Evolutionary conservation across 2,888 invertebrate genomes (phyloP).

Genomic region (Folsomia manolachei): DNA sequence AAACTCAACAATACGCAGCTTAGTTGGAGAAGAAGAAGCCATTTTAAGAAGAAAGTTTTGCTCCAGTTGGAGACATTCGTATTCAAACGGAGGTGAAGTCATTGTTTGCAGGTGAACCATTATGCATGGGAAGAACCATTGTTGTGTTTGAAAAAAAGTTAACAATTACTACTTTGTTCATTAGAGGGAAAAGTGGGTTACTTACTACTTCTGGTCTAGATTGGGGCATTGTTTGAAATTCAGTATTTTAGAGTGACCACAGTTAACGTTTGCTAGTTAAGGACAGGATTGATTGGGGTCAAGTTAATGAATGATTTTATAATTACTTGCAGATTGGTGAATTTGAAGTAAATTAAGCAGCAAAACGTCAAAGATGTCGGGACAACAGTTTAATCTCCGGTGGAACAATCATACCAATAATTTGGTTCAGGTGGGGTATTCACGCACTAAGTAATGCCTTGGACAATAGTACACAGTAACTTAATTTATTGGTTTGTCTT

Average conservation of each 20-base stretch:
- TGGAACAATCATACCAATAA: conserved; percentile 59
- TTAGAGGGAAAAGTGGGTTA: not conserved
- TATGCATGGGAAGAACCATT: not conserved
- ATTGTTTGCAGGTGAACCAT: not conserved
- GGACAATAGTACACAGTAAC: not conserved
- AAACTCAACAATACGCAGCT: not conserved
- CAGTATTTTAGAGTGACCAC: too few relatives aligned
- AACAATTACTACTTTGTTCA: not conserved
- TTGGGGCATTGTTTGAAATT: not conserved
- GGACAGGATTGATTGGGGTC: too few relatives aligned
- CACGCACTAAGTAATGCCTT: not conserved
- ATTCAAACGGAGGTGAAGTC: not conserved
- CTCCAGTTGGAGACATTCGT: not conserved
- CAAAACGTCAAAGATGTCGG: not conserved
- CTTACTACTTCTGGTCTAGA: not conserved
- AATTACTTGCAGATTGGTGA: not conserved
- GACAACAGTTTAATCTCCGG: conserved; percentile 56
- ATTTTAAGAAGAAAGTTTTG: not conserved
- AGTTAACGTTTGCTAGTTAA: too few relatives aligned
- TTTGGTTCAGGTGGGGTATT: conserved; percentile 54
- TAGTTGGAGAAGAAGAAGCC: not conserved
- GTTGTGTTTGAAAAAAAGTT: too few relatives aligned
- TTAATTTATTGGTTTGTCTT: not conserved
- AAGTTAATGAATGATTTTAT: too few relatives aligned
- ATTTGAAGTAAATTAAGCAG: not conserved